Base-by-base conservation (phyloP, 2,888 invertebrate species). In the Sycophila texana region DNA sequence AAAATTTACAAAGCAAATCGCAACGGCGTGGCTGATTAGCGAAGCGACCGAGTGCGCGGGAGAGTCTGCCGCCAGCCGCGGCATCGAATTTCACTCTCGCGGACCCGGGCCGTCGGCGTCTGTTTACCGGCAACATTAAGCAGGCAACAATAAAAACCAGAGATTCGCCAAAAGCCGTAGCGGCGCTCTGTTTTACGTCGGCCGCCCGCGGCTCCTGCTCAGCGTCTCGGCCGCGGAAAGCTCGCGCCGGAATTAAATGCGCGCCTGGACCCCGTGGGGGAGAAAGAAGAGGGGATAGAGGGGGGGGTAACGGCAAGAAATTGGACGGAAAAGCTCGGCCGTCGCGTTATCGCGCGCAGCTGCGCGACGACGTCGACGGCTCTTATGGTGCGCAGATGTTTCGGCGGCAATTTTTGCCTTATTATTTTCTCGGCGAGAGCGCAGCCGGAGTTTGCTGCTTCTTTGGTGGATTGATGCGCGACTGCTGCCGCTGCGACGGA, bases 121-220 rank as follows among this genome's bases (percentile, higher is more conserved):
- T 53, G 53, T 67, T 53, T 14, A n/a, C 26, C 12, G 53, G 47
- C 57, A n/a, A 65, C 39, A 47, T 39, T 20, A 65, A 20, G 58
- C 18, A n/a, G 30, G 10, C 10, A 22, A 73, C 55, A 63, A 73
- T 73, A 30, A 73, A 73, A 73, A 30, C 63, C 63, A 73, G 73
- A 73, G 55, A 53, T 53, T 61, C 72, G 53, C 63, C 14, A 12
- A n/a, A 14, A 30, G 30, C 26, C 61, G 30, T 13, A 0, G 22
- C 20, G 39, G 39, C 39, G 39, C 39, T 39, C 61, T 61, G 61
- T 30, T 61, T 61, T 30, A 13, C 61, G 61, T 61, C 61, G 16
- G 30, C 30, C 4, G 39, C 5, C 39, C 61, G 7, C 39, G 39
- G 39, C 39, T 39, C 4, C 39, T 39, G 39, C 39, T 39, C 39